These are phyloP conservation scores for Scarus forsteni DNA, from an alignment of 2,797 vertebrate species.

Conservation along the genomic window DNA sequence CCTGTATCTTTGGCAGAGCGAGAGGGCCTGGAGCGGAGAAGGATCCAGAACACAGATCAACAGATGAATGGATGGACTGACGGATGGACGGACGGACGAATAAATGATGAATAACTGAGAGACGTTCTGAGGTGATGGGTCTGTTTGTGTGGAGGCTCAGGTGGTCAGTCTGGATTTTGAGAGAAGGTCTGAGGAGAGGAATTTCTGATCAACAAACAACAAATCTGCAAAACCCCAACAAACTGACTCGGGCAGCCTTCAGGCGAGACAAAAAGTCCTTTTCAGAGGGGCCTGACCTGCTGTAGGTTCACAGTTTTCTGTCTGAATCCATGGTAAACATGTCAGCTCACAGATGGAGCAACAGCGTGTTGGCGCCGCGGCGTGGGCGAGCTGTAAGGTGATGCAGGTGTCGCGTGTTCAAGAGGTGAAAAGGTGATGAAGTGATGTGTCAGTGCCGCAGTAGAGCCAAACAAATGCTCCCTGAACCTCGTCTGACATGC, in stretches of 20 bases:
- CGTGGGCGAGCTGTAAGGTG: constrained; percentile 57
- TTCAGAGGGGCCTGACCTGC: too few species aligned
- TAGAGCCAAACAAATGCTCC: constrained; percentile 41
- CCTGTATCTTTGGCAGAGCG: constrained; percentile 61
- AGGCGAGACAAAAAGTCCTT: too few species aligned
- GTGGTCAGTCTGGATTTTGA: too few species aligned
- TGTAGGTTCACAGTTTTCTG: too few species aligned
- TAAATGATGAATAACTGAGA: constrained; percentile 1
- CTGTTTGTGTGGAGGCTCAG: too few species aligned
- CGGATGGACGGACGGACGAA: constrained; percentile 21
- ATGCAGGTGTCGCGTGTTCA: constrained; percentile 51
- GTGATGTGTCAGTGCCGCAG: constrained; percentile 46
- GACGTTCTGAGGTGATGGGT: neutral
- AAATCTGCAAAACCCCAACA: too few species aligned
- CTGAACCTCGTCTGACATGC: constrained; percentile 3
- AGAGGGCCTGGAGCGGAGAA: constrained; percentile 43
- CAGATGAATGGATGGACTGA: constrained; percentile 31
- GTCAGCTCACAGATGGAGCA: constrained; percentile 37
- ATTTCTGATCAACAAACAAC: neutral
- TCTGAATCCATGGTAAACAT: neutral
- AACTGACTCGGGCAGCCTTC: too few species aligned
- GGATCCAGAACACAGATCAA: constrained; percentile 42
- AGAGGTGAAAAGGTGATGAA: constrained; percentile 57
- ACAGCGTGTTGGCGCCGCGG: constrained; percentile 10
- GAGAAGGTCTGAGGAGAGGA: too few species aligned